Evolutionary conservation across 2,113 vertebrate genomes (phyloP).

Genomic region (Malaclemys terrapin): DNA sequence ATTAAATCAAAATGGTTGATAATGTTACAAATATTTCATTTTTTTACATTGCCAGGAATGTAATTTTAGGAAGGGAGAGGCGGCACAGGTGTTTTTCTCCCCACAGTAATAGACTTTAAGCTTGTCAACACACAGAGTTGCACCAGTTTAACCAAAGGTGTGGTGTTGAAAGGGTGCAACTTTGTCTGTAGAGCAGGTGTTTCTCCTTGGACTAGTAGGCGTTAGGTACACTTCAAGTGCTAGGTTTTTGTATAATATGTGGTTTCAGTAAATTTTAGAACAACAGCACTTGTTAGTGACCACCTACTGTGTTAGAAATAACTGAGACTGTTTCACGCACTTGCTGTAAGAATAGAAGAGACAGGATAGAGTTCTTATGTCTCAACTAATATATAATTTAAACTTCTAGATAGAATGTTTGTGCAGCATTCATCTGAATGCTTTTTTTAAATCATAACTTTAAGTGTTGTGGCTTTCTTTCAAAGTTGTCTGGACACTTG

Average conservation of each 20-base stretch:
- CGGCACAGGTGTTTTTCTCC: background rate
- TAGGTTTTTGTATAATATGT: background rate
- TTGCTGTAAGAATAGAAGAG: background rate
- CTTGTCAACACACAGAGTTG: accelerated
- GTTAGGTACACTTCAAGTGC: background rate
- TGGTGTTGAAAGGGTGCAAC: background rate
- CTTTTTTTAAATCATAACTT: background rate
- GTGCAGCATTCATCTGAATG: background rate
- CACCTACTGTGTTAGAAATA: background rate
- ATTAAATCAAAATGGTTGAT: background rate
- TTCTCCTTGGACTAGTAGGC: background rate
- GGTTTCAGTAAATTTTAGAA: background rate
- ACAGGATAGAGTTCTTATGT: conserved; percentile 13
- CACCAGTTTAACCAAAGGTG: background rate
- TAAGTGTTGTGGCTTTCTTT: conserved; percentile 21
- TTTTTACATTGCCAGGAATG: background rate
- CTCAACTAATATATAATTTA: background rate
- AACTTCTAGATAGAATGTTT: conserved; percentile 16
- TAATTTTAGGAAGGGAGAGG: background rate
- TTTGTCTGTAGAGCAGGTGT: background rate
- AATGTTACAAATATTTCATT: background rate
- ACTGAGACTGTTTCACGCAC: conserved; percentile 16
- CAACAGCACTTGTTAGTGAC: background rate
- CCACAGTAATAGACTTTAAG: background rate
- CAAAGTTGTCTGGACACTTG: background rate